Percentiles rank a stretch among this genome's conserved stretches.
Evolutionary conservation across 2,113 vertebrate species (phyloP).

Genomic region (Eira barbara): DNA sequence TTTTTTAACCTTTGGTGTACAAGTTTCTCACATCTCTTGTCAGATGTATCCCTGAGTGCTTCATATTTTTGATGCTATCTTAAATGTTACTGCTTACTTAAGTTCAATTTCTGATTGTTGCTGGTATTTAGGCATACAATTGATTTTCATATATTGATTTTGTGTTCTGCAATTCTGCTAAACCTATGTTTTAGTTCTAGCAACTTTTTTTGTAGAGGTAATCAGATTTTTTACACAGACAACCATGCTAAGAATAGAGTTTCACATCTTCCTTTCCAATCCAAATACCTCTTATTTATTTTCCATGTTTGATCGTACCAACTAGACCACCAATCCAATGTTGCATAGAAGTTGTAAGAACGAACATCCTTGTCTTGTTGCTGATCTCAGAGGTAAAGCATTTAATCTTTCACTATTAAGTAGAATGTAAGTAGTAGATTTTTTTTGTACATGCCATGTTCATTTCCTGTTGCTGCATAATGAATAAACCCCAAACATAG

Average conservation of each 20-base stretch:
- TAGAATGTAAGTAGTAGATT: not conserved
- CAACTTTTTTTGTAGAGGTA: not conserved
- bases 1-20: not conserved
- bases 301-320: not conserved
- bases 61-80: not conserved
- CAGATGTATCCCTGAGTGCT: not conserved
- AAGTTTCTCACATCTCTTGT: not conserved
- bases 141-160: not conserved
- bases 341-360: not conserved
- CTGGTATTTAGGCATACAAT: not conserved
- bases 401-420: conserved; percentile 5
- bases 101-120: not conserved
- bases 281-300: not conserved
- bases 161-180: not conserved
- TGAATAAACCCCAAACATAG: not conserved
- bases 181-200: not conserved
- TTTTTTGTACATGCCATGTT: not conserved
- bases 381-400: not conserved
- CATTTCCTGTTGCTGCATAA: not conserved
- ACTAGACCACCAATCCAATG: not conserved
- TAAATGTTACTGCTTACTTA: not conserved
- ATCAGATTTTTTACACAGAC: not conserved
- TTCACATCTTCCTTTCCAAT: not conserved
- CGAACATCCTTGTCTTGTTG: not conserved
- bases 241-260: not conserved